Conservation (phyloP, 1,140 invertebrate genomes). For the Dendrolimus kikuchii region DNA sequence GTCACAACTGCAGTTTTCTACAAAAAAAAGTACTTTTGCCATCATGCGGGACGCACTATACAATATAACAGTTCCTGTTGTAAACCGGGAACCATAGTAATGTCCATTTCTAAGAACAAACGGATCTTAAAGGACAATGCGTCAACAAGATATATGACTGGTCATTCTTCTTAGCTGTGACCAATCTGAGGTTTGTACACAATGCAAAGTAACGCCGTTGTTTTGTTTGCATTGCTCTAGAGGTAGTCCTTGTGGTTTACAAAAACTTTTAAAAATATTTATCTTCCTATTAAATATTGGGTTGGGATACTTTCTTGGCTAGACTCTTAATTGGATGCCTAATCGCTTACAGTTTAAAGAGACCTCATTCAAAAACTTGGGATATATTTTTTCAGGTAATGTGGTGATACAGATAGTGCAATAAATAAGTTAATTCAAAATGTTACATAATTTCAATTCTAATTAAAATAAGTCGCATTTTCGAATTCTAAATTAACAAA, state of each 20-base stretch:
- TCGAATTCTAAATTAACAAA: no score
- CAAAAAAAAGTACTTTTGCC: slow-evolving; percentile 60
- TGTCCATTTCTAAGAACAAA: slow-evolving; percentile 44
- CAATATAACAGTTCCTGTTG: slow-evolving; percentile 58
- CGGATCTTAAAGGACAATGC: slow-evolving; percentile 40
- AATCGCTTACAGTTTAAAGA: no score
- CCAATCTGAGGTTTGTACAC: slow-evolving; percentile 52
- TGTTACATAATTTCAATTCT: no score
- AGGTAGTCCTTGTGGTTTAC: slow-evolving; percentile 34
- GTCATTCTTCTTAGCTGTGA: slow-evolving; percentile 42
- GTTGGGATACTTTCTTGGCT: no score
- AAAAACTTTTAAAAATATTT: slow-evolving; percentile 6
- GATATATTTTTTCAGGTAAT: no score
- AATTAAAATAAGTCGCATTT: no score
- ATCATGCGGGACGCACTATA: slow-evolving; percentile 39
- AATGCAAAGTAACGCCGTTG: slow-evolving; percentile 17
- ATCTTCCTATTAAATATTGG: slow-evolving; percentile 3
- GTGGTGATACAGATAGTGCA: no score
- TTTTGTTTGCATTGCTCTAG: slow-evolving; percentile 17
- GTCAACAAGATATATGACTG: slow-evolving; percentile 41
- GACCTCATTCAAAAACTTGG: no score
- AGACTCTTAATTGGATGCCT: no score
- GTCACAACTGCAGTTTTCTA: slow-evolving; percentile 43
- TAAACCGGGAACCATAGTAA: slow-evolving; percentile 58
- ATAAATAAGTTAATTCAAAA: no score